Base-by-base conservation (phyloP, 2,888 invertebrate genomes). In the Neoascia interrupta region DNA sequence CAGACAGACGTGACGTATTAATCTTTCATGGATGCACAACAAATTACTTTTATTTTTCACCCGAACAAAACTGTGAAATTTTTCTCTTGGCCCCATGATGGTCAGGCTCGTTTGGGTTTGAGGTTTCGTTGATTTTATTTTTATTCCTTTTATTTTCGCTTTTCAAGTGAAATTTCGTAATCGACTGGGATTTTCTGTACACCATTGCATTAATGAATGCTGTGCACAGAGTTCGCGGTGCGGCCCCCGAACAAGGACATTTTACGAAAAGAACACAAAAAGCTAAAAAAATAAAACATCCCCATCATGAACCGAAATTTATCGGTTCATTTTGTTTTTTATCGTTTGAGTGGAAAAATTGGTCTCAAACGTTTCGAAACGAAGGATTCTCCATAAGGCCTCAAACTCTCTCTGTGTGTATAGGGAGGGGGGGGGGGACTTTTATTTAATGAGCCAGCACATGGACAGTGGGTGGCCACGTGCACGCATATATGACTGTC, bases 1-100 rank as follows among this genome's bases (percentile, higher is more conserved):
- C 45, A 76, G 70, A 76, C 70, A 60, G 70, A 66, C 64, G 70
- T 76, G 64, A 72, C 64, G 70, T 76, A 72, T 76, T 76, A 76
- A 76, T 72, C 66, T 76, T 76, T 70, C 76, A 76, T 76, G 72
- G 72, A 66, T 76, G 76, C 76, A 76, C 76, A 76, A 66, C 70
- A 72, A 76, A 76, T 76, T 76, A 76, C 76, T 66, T 76, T 64
- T n/a, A n/a, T n/a, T 72, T 43, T 10, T 4, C 26, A 16, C 6
- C 5, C n/a, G 28, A 28, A 37, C n/a, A 49, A 37, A 26, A 45
- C 15, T 21, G 37, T 41, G n/a, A 19, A 49, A 10, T 47, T 49
- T 36, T n/a, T 26, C 13, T 45, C 23, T 34, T 13, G 10, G 11
- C 19, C 39, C 15, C 13, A 45, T 16, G 19, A 56, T 23, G n/a